Percentiles rank a stretch among this genome's conserved stretches.
phyloP scores from a whole-genome alignment of 1,140 invertebrate genomes.

The Eufriesea mexicana region DNA sequence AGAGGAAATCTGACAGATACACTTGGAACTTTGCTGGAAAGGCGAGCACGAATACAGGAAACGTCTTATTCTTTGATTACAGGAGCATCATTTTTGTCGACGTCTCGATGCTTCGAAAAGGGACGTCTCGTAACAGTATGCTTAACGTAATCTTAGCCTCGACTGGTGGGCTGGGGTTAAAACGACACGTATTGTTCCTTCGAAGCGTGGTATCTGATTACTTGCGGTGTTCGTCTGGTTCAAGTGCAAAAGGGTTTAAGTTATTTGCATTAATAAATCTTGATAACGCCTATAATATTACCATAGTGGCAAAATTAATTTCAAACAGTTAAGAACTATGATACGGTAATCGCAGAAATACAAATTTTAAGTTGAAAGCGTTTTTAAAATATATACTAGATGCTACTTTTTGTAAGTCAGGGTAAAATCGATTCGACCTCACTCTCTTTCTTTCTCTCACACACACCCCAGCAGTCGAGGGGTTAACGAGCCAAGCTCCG shows the following conservation, averaged over 20 bases:
- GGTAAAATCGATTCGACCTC: neutral
- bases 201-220: conserved; percentile 8
- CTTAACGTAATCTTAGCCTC: conserved; percentile 22
- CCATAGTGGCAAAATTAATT: neutral
- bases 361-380: neutral
- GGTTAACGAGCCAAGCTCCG: conserved; percentile 7
- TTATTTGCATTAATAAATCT: neutral
- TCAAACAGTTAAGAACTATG: neutral
- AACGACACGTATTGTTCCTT: conserved; percentile 13
- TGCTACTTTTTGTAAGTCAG: neutral
- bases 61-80: neutral
- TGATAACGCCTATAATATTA: neutral
- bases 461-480: conserved; percentile 8
- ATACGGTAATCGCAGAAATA: too few relatives aligned
- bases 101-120: neutral
- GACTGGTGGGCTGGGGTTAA: conserved; percentile 6
- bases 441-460: neutral
- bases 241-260: neutral
- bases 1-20: conserved; percentile 25
- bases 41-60: neutral
- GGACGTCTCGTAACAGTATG: neutral
- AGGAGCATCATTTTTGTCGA: neutral
- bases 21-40: neutral
- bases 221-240: neutral
- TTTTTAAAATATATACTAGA: neutral